These are phyloP conservation scores for Drosophila infuscata DNA, from an alignment of 2,888 invertebrate genomes.

Conservation along the genomic window DNA sequence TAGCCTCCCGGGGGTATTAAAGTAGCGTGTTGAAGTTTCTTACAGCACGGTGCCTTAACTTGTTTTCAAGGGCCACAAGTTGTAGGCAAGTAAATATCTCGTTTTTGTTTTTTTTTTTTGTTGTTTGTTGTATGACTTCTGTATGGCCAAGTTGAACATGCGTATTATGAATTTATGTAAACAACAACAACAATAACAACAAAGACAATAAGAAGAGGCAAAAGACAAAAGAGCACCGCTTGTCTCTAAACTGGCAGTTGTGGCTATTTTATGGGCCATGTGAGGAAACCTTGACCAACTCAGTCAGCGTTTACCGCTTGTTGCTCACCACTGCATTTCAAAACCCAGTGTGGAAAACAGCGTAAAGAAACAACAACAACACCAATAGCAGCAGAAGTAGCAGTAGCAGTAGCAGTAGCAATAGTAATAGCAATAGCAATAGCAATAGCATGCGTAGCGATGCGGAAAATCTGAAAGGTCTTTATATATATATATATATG, in stretches of 20 bases:
- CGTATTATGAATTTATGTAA: conserved; percentile 58
- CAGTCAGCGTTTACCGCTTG: conserved; percentile 51
- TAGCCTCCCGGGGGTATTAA: conserved; percentile 10
- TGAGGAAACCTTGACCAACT: conserved; percentile 76
- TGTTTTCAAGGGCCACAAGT: conserved; percentile 57
- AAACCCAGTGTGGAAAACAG: conserved; percentile 57
- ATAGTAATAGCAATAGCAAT: not conserved
- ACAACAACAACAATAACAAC: conserved; percentile 40
- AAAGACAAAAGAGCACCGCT: conserved; percentile 51
- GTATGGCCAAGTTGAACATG: conserved; percentile 49
- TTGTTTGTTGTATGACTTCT: conserved; percentile 22
- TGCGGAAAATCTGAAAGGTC: conserved; percentile 77
- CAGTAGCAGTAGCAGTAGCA: not conserved
- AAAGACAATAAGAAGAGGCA: not conserved
- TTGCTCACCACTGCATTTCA: conserved; percentile 62
- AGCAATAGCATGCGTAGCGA: conserved; percentile 58
- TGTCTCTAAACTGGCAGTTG: conserved; percentile 37
- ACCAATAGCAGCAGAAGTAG: not conserved
- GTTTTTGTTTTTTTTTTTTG: conserved; percentile 4
- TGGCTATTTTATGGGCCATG: conserved; percentile 62
- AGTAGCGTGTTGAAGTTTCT: conserved; percentile 25
- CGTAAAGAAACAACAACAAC: conserved; percentile 32
- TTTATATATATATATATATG: conserved; percentile 1
- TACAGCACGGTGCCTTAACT: conserved; percentile 32
- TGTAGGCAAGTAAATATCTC: conserved; percentile 37